phyloP scores from a whole-genome alignment of 2,113 vertebrate genomes.

The Neolamprologus longior region DNA sequence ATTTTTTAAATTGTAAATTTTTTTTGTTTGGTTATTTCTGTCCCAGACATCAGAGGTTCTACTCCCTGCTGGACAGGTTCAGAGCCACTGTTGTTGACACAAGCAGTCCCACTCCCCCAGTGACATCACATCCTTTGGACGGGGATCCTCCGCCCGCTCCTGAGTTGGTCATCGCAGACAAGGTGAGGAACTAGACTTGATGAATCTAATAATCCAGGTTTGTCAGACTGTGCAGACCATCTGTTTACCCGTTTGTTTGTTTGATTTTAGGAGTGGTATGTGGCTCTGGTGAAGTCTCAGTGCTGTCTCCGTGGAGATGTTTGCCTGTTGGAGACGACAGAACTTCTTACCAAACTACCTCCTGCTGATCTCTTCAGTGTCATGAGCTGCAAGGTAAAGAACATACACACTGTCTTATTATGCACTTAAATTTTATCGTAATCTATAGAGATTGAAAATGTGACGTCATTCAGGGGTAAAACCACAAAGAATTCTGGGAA shows the following conservation, averaged over 20 bases:
- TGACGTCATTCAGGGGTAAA: no score
- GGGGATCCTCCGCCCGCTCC: slow-evolving; percentile 79
- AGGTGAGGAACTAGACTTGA: slow-evolving; percentile 65
- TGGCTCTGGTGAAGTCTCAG: slow-evolving; percentile 86
- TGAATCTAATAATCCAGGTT: not conserved
- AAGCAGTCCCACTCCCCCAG: slow-evolving; percentile 75
- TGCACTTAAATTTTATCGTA: not conserved
- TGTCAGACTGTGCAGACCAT: fast-evolving
- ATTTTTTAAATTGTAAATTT: not conserved
- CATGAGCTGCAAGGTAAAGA: slow-evolving; percentile 86
- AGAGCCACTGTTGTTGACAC: slow-evolving; percentile 82
- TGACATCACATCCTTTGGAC: slow-evolving; percentile 88
- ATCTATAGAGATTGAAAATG: no score
- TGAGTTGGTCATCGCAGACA: slow-evolving; percentile 79
- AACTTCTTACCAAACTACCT: slow-evolving; percentile 87
- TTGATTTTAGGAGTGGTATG: slow-evolving; percentile 84
- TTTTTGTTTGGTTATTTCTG: not conserved
- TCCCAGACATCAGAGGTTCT: slow-evolving; percentile 92
- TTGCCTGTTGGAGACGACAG: slow-evolving; percentile 85
- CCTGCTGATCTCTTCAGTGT: slow-evolving; percentile 75
- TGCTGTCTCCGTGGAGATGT: slow-evolving; percentile 82
- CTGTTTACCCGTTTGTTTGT: fast-evolving
- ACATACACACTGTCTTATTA: no score
- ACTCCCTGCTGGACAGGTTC: slow-evolving; percentile 96
- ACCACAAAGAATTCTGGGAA: no score